A percentile compares a stretch with the other conserved stretches of the same genome.
Evolutionary conservation across 2,888 invertebrate species (phyloP).

Genomic region (Xiphydria camelus): DNA sequence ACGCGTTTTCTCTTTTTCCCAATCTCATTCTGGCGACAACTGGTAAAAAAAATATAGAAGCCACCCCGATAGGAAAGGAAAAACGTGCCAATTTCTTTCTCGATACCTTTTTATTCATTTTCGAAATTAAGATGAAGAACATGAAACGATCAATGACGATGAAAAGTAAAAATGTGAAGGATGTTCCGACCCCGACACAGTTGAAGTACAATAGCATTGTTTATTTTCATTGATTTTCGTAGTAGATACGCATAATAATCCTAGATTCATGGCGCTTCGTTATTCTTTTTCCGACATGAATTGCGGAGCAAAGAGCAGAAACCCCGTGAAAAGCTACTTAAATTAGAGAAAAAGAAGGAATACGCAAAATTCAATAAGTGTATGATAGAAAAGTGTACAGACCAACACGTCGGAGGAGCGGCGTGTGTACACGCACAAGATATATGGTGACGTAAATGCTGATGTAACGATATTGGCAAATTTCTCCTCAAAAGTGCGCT

Average conservation of each 20-base stretch:
- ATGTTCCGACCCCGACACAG: constrained; percentile 27
- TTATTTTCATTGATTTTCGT: constrained; percentile 33
- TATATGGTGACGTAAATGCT: too few relatives aligned
- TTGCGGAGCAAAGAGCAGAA: neutral
- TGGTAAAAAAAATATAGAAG: too few relatives aligned
- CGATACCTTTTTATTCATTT: constrained; percentile 21
- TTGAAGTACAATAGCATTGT: constrained; percentile 35
- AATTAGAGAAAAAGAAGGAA: constrained; percentile 17
- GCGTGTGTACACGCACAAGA: constrained; percentile 24
- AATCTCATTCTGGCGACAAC: too few relatives aligned
- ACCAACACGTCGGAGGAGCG: too few relatives aligned
- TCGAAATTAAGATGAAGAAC: constrained; percentile 34
- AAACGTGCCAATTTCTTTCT: too few relatives aligned
- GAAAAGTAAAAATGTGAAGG: constrained; percentile 30
- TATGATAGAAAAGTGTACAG: constrained; percentile 16
- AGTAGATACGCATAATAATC: constrained; percentile 30
- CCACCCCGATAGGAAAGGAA: too few relatives aligned
- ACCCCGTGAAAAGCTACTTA: constrained; percentile 19
- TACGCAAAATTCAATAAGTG: constrained; percentile 16
- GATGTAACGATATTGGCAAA: too few relatives aligned
- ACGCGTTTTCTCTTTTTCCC: too few relatives aligned
- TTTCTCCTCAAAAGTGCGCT: too few relatives aligned
- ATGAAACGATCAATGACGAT: too few relatives aligned
- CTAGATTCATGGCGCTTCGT: constrained; percentile 24
- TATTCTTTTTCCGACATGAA: constrained; percentile 9